A percentile compares a stretch with the other conserved stretches of the same genome.
Conservation (phyloP, 2,888 invertebrate genomes). For the Andrena minutula region DNA sequence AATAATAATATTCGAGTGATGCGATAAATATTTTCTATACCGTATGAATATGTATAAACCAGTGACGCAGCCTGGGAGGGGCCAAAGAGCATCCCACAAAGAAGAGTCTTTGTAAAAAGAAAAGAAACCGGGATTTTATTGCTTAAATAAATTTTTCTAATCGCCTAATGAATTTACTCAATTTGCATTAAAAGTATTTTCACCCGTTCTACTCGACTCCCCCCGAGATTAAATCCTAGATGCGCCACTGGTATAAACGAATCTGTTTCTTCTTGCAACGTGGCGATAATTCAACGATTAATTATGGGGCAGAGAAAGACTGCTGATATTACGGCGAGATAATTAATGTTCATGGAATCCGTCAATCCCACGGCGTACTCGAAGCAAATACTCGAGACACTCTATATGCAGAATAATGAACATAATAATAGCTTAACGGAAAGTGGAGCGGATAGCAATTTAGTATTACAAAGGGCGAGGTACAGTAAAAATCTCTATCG, state of each 20-base stretch:
- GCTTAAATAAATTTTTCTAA: no score
- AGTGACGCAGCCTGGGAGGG: no score
- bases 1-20: no score
- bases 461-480: constrained; percentile 1
- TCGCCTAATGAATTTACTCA: no score
- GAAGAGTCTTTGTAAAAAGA: no score
- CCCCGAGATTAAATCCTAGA: no score
- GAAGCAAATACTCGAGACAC: constrained; percentile 44
- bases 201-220: no score
- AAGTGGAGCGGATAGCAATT: neutral
- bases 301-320: neutral
- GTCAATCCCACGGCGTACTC: constrained; percentile 3
- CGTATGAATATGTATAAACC: no score
- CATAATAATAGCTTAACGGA: constrained; percentile 1
- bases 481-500: constrained; percentile 31
- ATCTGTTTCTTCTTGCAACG: neutral
- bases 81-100: no score
- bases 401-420: constrained; percentile 35
- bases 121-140: no score
- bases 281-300: constrained; percentile 5
- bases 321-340: neutral
- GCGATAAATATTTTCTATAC: no score
- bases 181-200: no score
- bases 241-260: constrained; percentile 1
- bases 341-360: constrained; percentile 21